phyloP scores from a whole-genome alignment of 2,113 vertebrate species.

The Nothobranchius kuhntae region DNA sequence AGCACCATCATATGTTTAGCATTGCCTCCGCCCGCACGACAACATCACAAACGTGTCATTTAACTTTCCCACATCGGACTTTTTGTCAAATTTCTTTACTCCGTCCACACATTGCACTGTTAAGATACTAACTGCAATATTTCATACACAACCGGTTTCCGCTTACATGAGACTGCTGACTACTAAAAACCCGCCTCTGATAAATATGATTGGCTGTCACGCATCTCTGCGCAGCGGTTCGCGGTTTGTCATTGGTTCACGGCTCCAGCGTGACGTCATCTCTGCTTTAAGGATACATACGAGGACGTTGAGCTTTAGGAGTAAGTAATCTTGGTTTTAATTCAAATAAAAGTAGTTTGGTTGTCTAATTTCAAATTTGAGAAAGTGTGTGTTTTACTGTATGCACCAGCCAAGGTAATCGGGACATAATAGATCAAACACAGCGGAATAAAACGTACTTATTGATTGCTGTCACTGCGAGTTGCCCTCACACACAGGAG shows the following conservation, averaged over 20 bases:
- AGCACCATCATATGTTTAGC: background rate
- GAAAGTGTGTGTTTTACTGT: background rate
- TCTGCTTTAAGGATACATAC: constrained; percentile 5
- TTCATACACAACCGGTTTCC: constrained; percentile 13
- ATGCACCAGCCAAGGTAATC: background rate
- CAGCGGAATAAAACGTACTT: background rate
- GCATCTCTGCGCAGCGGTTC: fast-evolving
- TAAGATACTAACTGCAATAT: background rate
- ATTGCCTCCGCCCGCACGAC: background rate
- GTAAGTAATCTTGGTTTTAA: constrained; percentile 42
- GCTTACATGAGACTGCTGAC: background rate
- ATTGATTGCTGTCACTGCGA: background rate
- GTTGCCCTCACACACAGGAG: too few species aligned
- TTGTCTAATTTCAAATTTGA: background rate
- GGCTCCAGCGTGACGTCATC: background rate
- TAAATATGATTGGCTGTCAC: constrained; percentile 24
- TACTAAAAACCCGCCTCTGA: background rate
- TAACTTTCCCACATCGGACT: fast-evolving
- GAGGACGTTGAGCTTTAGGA: constrained; percentile 21
- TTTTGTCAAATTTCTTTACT: background rate
- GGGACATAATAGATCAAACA: background rate
- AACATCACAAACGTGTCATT: background rate
- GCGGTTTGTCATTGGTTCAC: constrained; percentile 40
- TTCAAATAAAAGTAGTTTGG: background rate
- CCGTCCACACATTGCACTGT: fast-evolving